phyloP scores from a whole-genome alignment of 2,797 vertebrate species.

The Garrulus glandarius region DNA sequence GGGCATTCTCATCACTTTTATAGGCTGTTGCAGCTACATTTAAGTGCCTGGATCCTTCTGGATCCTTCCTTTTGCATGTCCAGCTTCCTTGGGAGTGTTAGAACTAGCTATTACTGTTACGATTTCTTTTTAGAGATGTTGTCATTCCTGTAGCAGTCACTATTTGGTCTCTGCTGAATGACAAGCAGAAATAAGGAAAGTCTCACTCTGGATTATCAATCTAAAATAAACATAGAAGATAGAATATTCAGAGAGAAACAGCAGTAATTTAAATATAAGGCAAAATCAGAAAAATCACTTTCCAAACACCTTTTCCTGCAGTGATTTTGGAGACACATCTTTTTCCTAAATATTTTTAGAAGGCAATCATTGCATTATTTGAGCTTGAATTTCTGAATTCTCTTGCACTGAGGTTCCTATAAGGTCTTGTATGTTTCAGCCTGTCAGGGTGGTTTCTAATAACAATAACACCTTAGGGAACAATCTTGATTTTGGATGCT shows the following conservation, averaged over 20 bases:
- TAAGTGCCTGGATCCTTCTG: neutral
- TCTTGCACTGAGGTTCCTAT: neutral
- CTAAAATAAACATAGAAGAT: neutral
- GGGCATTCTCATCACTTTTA: neutral
- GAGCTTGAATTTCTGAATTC: neutral
- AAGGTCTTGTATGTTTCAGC: neutral
- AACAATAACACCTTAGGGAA: neutral
- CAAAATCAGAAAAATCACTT: neutral
- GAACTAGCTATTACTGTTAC: neutral
- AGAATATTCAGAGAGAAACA: neutral
- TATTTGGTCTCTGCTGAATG: neutral
- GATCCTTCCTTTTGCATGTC: neutral
- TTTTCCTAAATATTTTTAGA: neutral
- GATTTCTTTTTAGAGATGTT: neutral
- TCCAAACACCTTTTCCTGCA: neutral
- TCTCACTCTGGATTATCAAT: neutral
- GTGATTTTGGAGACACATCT: neutral
- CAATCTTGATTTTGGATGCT: neutral
- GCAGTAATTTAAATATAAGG: neutral
- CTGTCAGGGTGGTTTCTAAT: neutral
- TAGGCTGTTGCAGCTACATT: neutral
- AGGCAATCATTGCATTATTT: neutral
- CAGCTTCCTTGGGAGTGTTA: neutral
- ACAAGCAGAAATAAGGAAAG: neutral
- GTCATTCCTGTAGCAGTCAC: neutral